Base-by-base conservation (phyloP, 2,888 invertebrate genomes). In the Scaptomyza caliginosa region DNA sequence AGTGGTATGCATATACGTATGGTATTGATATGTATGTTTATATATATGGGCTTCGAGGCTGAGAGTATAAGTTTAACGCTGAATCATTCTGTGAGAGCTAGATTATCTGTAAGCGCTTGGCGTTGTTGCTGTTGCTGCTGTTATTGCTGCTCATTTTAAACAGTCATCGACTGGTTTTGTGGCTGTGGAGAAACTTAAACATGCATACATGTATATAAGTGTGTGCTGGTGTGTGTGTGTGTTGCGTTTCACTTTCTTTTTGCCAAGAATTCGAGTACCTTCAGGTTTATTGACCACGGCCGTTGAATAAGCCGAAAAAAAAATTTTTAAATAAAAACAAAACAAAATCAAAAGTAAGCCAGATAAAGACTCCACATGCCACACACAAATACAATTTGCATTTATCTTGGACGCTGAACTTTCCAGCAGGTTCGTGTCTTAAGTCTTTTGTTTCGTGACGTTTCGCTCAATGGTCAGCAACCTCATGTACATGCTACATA, bases 181-280 rank as follows among this genome's bases (percentile, higher is more conserved):
- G 48, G 43, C 59, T 36, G 79, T 32, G 46, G 86, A 82, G 87
- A 87, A 82, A 86, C 82, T 71, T 51, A 24, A 50, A 38, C 49
- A 54, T 23, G 21, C 34, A 26, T 13, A 5, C 30, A 24, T 24
- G 6, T 57, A n/a, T n/a, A n/a, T n/a, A n/a, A n/a, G 39, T 32
- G 24, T 30, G 4, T 28, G 23, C 30, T 17, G 24, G 16, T 28
- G 17, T 23, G 8, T 54, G 39, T 32, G 24, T 32, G 11, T 46
- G 21, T 28, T 52, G 63, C 69, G 63, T 86, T 83, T 83, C 83
- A 83, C 83, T 83, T 83, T 83, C 83, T 87, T 85, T 83, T 82
- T 69, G 79, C 64, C 74, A 76, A 83, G 83, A 87, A 82, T 75
- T 68, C 59, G 45, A 68, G 69, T 66, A 68, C 67, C 62, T 62